Evolutionary conservation across 2,888 invertebrate genomes (phyloP).

Genomic region (Iselma pallidipennis): DNA sequence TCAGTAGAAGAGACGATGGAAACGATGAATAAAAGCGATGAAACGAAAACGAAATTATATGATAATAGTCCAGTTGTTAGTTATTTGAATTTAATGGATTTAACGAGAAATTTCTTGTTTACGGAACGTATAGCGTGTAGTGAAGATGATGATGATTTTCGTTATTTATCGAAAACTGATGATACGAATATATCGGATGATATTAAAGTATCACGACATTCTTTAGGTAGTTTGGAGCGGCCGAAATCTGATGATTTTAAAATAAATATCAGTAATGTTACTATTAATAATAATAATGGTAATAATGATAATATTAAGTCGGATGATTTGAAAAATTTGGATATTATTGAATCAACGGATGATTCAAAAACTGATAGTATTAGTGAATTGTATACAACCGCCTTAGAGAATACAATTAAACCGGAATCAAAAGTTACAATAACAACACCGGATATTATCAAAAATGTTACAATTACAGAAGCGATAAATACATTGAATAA

Average conservation of each 20-base stretch:
- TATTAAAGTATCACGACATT: conserved; percentile 65
- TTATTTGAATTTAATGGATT: conserved; percentile 23
- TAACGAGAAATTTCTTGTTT: conserved; percentile 46
- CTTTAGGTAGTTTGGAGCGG: conserved; percentile 65
- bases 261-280: conserved; percentile 41
- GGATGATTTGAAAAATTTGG: conserved; percentile 27
- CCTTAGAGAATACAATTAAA: conserved; percentile 58
- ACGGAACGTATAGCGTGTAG: conserved; percentile 43
- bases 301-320: conserved; percentile 38
- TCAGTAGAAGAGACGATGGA: conserved; percentile 8
- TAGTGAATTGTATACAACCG: conserved; percentile 54
- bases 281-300: conserved; percentile 27
- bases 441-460: conserved; percentile 54
- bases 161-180: conserved; percentile 43
- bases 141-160: conserved; percentile 36
- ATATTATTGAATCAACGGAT: conserved; percentile 50
- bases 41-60: conserved; percentile 38
- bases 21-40: conserved; percentile 30
- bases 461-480: conserved; percentile 52
- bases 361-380: conserved; percentile 58
- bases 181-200: conserved; percentile 68
- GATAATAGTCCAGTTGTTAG: conserved; percentile 1
- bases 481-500: conserved; percentile 47
- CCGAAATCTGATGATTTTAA: conserved; percentile 56
- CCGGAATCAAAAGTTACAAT: conserved; percentile 56